A percentile compares a stretch with the other conserved stretches of the same genome.
phyloP scores from a whole-genome alignment of 2,113 vertebrate genomes.

The Pelmatolapia mariae region DNA sequence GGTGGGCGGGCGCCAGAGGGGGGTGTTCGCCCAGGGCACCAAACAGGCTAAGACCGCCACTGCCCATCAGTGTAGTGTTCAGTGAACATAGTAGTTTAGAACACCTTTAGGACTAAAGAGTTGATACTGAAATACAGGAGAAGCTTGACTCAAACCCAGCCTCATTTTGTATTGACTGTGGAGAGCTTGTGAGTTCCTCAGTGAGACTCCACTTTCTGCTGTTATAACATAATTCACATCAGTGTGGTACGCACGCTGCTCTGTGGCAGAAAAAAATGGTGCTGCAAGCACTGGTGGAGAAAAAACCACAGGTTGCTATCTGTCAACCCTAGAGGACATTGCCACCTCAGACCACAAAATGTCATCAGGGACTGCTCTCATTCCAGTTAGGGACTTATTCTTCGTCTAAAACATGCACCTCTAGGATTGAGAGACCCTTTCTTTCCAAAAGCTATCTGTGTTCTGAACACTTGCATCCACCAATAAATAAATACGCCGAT shows the following conservation, averaged over 20 bases:
- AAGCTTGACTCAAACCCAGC: not conserved
- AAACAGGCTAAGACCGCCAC: not conserved
- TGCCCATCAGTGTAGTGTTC: not conserved
- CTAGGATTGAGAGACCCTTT: not conserved
- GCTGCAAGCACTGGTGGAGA: not conserved
- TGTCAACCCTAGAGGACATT: not conserved
- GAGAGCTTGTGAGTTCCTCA: not conserved
- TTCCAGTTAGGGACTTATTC: not conserved
- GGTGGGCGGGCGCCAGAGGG: accelerated
- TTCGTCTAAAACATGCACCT: not conserved
- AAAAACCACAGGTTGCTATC: not conserved
- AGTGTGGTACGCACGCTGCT: not conserved
- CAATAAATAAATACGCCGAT: not conserved
- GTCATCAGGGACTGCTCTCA: not conserved
- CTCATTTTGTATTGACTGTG: not conserved
- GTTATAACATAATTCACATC: not conserved
- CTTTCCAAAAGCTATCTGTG: not conserved
- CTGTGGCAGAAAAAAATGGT: not conserved
- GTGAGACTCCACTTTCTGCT: not conserved
- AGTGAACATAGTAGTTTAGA: not conserved
- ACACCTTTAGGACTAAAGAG: not conserved
- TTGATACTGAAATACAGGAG: not conserved
- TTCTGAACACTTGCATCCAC: not conserved
- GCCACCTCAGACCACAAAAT: not conserved
- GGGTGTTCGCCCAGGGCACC: not conserved